These are phyloP conservation scores for Novumbra hubbsi DNA, from an alignment of 2,797 vertebrate genomes.

Conservation along the genomic window DNA sequence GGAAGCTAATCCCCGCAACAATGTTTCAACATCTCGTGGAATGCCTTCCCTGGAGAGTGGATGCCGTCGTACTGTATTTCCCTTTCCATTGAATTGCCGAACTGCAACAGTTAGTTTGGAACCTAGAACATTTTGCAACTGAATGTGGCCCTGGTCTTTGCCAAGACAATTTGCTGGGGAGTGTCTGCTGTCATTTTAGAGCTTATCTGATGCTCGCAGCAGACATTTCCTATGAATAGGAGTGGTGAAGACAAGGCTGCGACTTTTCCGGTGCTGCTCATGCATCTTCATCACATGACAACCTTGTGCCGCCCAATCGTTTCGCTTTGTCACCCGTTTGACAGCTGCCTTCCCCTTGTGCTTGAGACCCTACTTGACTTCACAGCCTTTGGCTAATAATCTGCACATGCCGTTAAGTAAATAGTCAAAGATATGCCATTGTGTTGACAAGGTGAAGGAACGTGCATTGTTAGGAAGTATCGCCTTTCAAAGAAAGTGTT, in stretches of 20 bases:
- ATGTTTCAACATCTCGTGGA: too few relatives aligned
- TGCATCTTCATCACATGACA: background rate
- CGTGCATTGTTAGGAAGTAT: background rate
- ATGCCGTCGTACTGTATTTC: background rate
- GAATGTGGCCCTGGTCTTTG: background rate
- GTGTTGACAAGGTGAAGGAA: background rate
- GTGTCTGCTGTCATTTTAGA: background rate
- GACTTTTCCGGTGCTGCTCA: background rate
- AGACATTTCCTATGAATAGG: background rate
- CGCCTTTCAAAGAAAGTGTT: background rate
- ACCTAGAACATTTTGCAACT: too few relatives aligned
- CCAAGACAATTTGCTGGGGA: background rate
- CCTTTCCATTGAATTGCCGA: background rate
- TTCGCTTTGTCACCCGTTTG: background rate
- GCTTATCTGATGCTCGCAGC: slow-evolving; percentile 2
- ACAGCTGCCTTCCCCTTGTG: background rate
- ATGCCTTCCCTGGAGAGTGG: too few relatives aligned
- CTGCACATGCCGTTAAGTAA: background rate
- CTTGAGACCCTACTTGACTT: background rate
- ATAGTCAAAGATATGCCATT: background rate
- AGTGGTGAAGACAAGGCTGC: background rate
- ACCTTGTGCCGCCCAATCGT: background rate
- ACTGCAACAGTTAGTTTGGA: background rate
- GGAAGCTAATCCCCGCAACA: too few relatives aligned
- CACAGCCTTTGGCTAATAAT: background rate